A percentile compares a stretch with the other conserved stretches of the same genome.
Conservation (phyloP, 2,797 vertebrate genomes). For the Pteronotus mesoamericanus region DNA sequence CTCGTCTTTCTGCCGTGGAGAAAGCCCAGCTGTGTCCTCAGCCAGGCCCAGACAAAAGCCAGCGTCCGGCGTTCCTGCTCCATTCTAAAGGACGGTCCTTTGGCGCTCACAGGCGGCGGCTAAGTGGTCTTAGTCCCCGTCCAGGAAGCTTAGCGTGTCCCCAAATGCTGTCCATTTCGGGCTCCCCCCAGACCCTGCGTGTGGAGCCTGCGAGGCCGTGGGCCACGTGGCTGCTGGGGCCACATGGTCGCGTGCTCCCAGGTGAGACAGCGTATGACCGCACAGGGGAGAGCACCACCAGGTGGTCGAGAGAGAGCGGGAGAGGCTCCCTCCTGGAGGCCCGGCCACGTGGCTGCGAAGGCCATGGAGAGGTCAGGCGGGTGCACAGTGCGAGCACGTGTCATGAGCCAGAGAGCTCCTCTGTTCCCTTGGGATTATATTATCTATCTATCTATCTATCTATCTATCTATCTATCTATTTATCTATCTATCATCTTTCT, state of each 20-base stretch:
- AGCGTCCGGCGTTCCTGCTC: neutral
- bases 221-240: neutral
- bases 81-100: neutral
- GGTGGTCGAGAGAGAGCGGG: neutral
- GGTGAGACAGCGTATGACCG: neutral
- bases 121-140: neutral
- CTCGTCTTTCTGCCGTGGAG: neutral
- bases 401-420: neutral
- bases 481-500: neutral
- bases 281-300: neutral
- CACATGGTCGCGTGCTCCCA: neutral
- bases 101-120: no score
- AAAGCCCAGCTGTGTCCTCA: neutral
- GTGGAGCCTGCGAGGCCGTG: neutral
- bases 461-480: neutral
- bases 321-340: neutral
- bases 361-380: neutral
- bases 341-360: no score
- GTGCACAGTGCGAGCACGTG: neutral
- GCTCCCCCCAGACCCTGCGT: neutral
- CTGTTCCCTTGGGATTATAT: neutral
- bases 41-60: neutral
- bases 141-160: neutral
- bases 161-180: neutral
- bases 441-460: neutral